Base-by-base conservation (phyloP, 2,797 vertebrate genomes). In the Rhyacichthys aspro region DNA sequence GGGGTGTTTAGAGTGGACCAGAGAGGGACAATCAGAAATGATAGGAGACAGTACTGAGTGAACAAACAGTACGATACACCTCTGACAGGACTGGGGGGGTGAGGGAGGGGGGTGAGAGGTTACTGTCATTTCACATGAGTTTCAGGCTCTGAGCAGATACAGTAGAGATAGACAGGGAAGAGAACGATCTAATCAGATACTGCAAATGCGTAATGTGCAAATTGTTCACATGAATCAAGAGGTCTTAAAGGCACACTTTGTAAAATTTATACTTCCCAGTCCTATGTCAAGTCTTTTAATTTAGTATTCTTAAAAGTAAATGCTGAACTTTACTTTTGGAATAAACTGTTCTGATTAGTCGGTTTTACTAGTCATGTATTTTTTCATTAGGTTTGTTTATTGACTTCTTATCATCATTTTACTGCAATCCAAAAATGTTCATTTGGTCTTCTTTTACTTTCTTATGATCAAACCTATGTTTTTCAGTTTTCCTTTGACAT, bases 71-170 rank as follows among this genome's bases (percentile, higher is more conserved):
- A 93, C 76, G 18, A 84, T 83, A 95, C 94, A 95, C 85, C 83
- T 92, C 92, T 92, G 89, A 95, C 95, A 95, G 94, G 94, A 95
- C 94, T 91, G 78, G 54, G 84, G 90, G 94, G 93, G 93, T 90
- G 91, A 15, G n/a, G 61, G 62, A 57, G 68, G 70, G n/a, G 71
- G 36, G 79, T 78, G 76, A 74, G 77, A 71, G 53, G 70, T 74
- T 90, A 90, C 93, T 92, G 94, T 96, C 94, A 94, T 95, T 97
- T 95, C 96, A 98, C 95, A 96, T 94, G 95, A 94, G 95, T 89
- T 81, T 90, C 85, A 88, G 90, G 86, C 70, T 61, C 43, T 12
- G 55, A 53, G 19, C 38, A 59, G 56, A 63, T 41, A 28, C 16
- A 34, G 54, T 42, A 39, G 36, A 37, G 69, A 67, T 9, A 23